Base-by-base conservation (phyloP, 2,888 invertebrate species). In the Dexiosoma caninum region DNA sequence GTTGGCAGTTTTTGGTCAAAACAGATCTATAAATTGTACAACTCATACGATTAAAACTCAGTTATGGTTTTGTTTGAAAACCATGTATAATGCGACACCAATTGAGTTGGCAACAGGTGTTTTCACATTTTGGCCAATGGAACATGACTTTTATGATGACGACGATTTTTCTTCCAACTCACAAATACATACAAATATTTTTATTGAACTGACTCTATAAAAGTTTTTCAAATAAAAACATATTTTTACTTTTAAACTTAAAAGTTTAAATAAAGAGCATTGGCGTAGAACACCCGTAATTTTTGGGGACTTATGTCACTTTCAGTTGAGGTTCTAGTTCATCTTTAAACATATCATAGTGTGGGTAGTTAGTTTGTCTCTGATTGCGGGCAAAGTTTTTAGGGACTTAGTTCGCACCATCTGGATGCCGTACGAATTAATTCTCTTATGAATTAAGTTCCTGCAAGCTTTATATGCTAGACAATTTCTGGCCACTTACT, bases 11-110 rank as follows among this genome's bases (percentile, higher is more conserved):
- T 80, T 76, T 71, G 76, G 71, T 59, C 71, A 80, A 71, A 60
- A 72, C 60, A 80, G 66, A 70, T 75, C 79, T 66, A 66, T 75
- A 80, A 78, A 74, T 74, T 69, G 37, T 67, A 62, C 57, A 59
- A 46, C 32, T 55, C 12, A 70, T 23, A 57, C 35, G 44, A 14
- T 44, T 46, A 44, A 40, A 62, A 70, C 49, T 70, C 64, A 60
- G 59, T 67, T 66, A 71, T 60, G 30, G 44, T 19, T n/a, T 72
- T 62, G 16, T 53, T 67, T 71, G 49, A 40, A 55, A 69, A 57
- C 44, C 69, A 69, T 59, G 66, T 75, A 59, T 59, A 32, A 66
- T 2, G 19, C 51, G 30, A n/a, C 27, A 14, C 21, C 55, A 14
- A 37, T 46, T 37, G 35, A 35, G 62, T 55, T 66, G 74, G 21